These are phyloP conservation scores for Crocallis elinguaria DNA, from an alignment of 2,888 invertebrate species.

Conservation along the genomic window DNA sequence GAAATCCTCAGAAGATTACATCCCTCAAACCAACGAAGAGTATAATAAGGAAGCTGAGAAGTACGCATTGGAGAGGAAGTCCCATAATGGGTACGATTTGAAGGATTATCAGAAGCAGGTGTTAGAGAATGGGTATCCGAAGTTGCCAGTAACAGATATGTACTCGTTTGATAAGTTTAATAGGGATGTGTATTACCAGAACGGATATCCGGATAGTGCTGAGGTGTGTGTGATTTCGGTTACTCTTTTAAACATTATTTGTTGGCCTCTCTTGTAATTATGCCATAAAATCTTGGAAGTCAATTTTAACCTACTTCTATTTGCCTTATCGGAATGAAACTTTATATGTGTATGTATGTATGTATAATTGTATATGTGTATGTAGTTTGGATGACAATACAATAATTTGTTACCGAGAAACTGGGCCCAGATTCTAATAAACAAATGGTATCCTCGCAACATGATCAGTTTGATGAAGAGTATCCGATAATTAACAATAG, in stretches of 20 bases:
- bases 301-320: too few species aligned
- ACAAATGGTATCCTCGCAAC: too few species aligned
- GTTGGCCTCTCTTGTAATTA: too few species aligned
- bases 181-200: conserved; percentile 43
- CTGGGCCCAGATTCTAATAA: too few species aligned
- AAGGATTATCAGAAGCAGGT: conserved; percentile 55
- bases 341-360: too few species aligned
- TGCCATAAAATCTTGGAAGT: too few species aligned
- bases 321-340: too few species aligned
- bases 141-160: conserved; percentile 48
- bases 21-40: conserved; percentile 75
- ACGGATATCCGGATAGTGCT: conserved; percentile 56
- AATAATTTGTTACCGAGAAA: too few species aligned
- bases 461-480: too few species aligned
- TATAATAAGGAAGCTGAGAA: conserved; percentile 77
- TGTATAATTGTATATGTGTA: too few species aligned
- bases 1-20: conserved; percentile 63
- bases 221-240: conserved; percentile 40
- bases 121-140: conserved; percentile 50
- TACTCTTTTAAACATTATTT: neutral
- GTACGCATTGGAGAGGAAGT: conserved; percentile 70
- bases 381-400: too few species aligned
- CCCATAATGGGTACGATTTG: conserved; percentile 58
- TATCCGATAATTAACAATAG: too few species aligned
- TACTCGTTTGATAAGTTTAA: conserved; percentile 52